Conservation (phyloP, 2,113 vertebrate genomes). For the Cepphus grylle region DNA sequence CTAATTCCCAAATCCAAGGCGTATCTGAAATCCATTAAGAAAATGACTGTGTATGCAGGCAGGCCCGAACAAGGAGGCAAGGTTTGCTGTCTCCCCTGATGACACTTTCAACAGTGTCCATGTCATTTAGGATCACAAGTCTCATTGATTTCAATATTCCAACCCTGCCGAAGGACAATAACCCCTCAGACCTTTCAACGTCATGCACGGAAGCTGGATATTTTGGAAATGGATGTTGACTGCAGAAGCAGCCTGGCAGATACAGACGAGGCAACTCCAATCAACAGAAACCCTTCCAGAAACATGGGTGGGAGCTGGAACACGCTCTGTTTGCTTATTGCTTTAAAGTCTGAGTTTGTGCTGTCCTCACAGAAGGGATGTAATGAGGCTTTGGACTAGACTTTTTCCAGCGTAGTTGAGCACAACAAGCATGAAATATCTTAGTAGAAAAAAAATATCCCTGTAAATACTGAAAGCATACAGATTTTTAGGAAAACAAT, state of each 20-base stretch:
- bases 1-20: neutral
- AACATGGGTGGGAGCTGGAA: neutral
- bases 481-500: neutral
- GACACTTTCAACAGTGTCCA: neutral
- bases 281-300: neutral
- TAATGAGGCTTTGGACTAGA: neutral
- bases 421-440: neutral
- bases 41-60: neutral
- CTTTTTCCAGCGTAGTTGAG: neutral
- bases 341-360: neutral
- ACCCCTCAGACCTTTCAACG: neutral
- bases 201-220: rapidly evolving
- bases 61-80: neutral
- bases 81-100: neutral
- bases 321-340: neutral
- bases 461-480: neutral
- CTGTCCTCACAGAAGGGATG: neutral
- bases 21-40: neutral
- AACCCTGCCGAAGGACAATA: neutral
- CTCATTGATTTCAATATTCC: neutral
- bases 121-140: neutral
- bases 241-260: neutral
- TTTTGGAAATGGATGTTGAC: neutral
- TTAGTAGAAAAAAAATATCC: neutral
- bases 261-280: neutral